phyloP scores from a whole-genome alignment of 2,113 vertebrate species.

The Camarhynchus parvulus region DNA sequence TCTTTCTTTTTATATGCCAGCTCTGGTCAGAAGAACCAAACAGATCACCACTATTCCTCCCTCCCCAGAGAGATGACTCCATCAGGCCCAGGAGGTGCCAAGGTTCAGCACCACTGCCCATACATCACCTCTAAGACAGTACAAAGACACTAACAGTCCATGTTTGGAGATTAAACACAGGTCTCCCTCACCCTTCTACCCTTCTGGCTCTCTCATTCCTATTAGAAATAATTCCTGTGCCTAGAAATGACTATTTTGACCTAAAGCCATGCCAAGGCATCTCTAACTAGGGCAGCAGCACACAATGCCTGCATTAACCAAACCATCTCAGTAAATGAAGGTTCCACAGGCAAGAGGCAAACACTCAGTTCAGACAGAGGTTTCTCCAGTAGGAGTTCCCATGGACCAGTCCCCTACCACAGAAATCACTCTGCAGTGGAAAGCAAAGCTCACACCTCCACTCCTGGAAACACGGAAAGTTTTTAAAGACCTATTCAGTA shows the following conservation, averaged over 20 bases:
- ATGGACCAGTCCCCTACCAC: neutral
- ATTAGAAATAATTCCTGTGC: neutral
- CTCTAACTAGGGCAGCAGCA: constrained; percentile 1
- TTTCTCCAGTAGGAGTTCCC: constrained; percentile 1
- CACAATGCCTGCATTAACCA: constrained; percentile 33
- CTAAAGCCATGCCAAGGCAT: neutral
- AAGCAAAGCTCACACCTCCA: constrained; percentile 45
- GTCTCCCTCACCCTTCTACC: neutral
- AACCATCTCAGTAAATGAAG: neutral
- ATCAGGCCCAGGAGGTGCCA: neutral
- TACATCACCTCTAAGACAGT: neutral
- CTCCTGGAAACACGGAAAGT: neutral
- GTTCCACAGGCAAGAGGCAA: neutral
- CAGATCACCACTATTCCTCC: neutral
- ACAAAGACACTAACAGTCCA: neutral
- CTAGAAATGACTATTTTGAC: constrained; percentile 1
- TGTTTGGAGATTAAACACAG: constrained; percentile 19
- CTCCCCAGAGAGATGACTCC: neutral
- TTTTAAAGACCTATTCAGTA: constrained; percentile 34
- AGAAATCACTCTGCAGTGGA: constrained; percentile 40
- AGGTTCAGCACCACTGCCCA: neutral
- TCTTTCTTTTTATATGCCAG: neutral
- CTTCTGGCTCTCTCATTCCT: neutral
- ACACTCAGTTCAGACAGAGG: neutral
- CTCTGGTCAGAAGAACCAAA: neutral